phyloP scores from a whole-genome alignment of 2,888 invertebrate genomes.

The Belgica antarctica region DNA sequence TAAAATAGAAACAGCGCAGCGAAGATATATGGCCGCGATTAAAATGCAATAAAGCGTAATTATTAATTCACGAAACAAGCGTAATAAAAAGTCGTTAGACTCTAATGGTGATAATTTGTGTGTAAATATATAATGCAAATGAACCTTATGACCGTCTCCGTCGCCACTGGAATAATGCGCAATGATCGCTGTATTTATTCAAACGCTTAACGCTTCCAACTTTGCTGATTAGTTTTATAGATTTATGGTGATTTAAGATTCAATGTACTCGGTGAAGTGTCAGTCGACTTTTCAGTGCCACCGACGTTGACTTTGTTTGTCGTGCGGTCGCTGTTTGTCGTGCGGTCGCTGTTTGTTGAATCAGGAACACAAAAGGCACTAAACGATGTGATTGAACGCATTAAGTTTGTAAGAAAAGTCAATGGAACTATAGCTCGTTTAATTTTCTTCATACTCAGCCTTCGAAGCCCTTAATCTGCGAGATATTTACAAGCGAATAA shows the following conservation, averaged over 20 bases:
- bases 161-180: too few species aligned
- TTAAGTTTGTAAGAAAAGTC: too few species aligned
- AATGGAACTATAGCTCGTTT: too few species aligned
- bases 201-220: neutral
- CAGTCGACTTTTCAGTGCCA: neutral
- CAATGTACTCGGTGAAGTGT: neutral
- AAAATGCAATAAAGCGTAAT: conserved; percentile 32
- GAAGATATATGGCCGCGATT: conserved; percentile 17
- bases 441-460: too few species aligned
- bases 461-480: neutral
- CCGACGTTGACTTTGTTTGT: too few species aligned
- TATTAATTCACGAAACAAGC: conserved; percentile 32
- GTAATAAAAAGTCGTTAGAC: conserved; percentile 29
- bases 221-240: conserved; percentile 5
- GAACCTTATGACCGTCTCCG: conserved; percentile 1
- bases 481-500: too few species aligned
- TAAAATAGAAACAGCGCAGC: conserved; percentile 11
- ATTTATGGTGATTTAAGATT: neutral
- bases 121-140: conserved; percentile 16
- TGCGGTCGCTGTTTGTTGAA: neutral
- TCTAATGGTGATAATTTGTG: conserved; percentile 26
- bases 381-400: neutral
- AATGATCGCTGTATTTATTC: conserved; percentile 17
- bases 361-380: too few species aligned
- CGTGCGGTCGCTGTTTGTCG: neutral